A percentile compares a stretch with the other conserved stretches of the same genome.
Conservation (phyloP, 2,797 vertebrate species). For the Myoxocephalus aenaeus region DNA sequence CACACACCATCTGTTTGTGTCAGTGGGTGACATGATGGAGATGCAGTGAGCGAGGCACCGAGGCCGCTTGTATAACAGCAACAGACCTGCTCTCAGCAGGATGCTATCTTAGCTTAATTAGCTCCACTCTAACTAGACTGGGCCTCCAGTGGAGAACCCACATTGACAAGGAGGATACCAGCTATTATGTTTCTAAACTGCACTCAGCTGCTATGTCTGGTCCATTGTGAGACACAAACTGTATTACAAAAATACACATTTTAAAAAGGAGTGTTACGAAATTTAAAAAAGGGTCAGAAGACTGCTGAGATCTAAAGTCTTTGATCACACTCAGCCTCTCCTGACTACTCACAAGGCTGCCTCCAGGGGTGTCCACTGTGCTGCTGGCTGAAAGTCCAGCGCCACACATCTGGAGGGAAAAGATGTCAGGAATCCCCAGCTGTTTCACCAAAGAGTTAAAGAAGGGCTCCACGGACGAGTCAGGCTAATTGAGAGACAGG, state of each 20-base stretch:
- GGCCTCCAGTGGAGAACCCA: conserved; percentile 43
- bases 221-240: conserved; percentile 15
- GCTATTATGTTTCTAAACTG: conserved; percentile 55
- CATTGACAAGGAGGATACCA: conserved; percentile 33
- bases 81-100: conserved; percentile 75
- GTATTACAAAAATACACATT: not conserved
- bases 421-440: conserved; percentile 90
- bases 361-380: conserved; percentile 84
- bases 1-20: conserved; percentile 68
- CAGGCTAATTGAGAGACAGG: conserved; percentile 83
- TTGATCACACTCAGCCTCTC: conserved; percentile 18
- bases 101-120: conserved; percentile 79
- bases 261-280: not conserved
- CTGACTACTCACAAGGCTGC: conserved; percentile 92
- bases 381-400: conserved; percentile 86
- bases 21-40: conserved; percentile 56
- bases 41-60: conserved; percentile 38
- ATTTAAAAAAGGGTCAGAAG: conserved; percentile 7
- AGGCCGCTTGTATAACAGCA: conserved; percentile 49
- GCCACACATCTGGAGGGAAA: conserved; percentile 99
- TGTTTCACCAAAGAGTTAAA: conserved; percentile 93
- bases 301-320: not conserved
- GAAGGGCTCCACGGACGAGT: conserved; percentile 93
- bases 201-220: conserved; percentile 44
- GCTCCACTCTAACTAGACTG: conserved; percentile 65